These are phyloP conservation scores for Anguilla anguilla DNA, from an alignment of 2,797 vertebrate species.

Conservation along the genomic window DNA sequence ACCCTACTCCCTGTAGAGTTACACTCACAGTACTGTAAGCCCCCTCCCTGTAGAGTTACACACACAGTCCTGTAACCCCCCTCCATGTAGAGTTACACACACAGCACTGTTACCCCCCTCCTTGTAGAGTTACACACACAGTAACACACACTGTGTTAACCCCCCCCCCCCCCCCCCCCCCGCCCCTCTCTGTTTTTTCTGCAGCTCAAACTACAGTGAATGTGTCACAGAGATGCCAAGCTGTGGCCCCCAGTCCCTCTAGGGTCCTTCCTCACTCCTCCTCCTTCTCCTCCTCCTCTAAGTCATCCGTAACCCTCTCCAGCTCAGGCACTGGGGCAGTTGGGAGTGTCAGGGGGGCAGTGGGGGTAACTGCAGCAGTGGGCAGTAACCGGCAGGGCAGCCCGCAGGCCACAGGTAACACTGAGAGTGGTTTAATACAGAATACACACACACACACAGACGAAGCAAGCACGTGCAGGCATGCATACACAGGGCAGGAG, in stretches of 20 bases:
- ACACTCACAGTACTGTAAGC: no score
- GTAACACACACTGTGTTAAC: no score
- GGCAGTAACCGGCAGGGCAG: conserved; percentile 8
- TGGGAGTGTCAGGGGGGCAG: conserved; percentile 6
- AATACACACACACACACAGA: not conserved
- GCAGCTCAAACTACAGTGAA: conserved; percentile 15
- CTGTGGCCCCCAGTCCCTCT: conserved; percentile 19
- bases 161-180: not conserved
- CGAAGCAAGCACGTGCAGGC: not conserved
- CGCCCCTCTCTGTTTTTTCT: not conserved
- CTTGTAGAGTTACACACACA: no score
- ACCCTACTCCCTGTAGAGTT: no score
- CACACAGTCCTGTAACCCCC: no score
- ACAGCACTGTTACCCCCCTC: no score
- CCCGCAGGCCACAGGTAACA: conserved; percentile 10
- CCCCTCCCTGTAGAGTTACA: no score
- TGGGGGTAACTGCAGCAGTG: conserved; percentile 17
- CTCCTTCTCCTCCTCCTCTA: not conserved
- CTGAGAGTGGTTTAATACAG: not conserved
- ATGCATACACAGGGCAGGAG: not conserved
- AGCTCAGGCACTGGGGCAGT: not conserved
- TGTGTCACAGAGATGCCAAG: conserved; percentile 22
- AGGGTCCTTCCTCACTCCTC: conserved; percentile 7
- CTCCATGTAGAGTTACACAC: no score
- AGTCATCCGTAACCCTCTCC: not conserved